Evolutionary conservation across 1,140 invertebrate genomes (phyloP), one percentile per base, ranked within the genome.

Genomic region (Nasonia longicornis): DNA sequence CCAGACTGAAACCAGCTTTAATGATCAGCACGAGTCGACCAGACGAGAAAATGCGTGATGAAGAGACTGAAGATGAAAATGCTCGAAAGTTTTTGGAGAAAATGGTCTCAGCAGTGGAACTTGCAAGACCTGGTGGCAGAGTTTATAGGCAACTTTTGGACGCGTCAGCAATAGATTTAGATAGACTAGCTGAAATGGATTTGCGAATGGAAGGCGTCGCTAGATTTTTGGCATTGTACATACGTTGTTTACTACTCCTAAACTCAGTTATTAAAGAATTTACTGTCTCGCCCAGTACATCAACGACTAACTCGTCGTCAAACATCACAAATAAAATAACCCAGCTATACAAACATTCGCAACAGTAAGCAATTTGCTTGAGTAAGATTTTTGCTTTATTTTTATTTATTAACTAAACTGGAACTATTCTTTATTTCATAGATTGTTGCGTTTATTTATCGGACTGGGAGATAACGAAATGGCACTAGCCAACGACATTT

Each of bases 121-220:
- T 93, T 82, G 91, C 93, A 3, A 92, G 93, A 84, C 92, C 93
- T 52, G 93, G 93, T 63, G 91, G 91, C 31, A 90, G 89, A 84
- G 92, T 95, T 12, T 90, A 94, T 16, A 92, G 92, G 0, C 93
- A 94, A 31, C 90, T 96, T 78, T 89, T 96, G 8, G 93, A 94
- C 85, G 93, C 94, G 0, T 95, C 95, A 0, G 94, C 95, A 81
- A 92, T 94, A 29, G 95, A 96, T 88, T 91, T 96, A 10, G 90
- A 91, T 85, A 92, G 94, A 80, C 87, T 97, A n/a, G 93, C 95
- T n/a, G 94, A 96, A 89, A 95, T 98, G 90, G 97, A 98, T 90
- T 92, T 94, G 26, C 91, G 92, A 22, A 94, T 97, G 86, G 94
- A 95, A 73, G 96, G 97, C 2, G 94, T 96, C 1, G 96, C 97